Evolutionary conservation across 2,113 vertebrate genomes (phyloP), one percentile per base, ranked within the genome.

Genomic region (Atrichornis clamosus): DNA sequence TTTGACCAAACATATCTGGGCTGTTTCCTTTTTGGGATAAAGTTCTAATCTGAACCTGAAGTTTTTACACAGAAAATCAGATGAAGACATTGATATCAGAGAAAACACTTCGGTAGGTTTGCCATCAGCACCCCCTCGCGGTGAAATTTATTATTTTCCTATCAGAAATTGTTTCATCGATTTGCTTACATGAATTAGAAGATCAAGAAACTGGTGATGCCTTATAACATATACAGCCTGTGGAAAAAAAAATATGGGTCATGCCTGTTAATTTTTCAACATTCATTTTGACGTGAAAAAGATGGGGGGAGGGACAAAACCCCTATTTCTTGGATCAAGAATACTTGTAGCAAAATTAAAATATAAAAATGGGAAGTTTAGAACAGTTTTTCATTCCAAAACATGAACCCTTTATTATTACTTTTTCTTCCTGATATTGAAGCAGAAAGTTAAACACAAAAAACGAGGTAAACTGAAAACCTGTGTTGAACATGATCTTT

Each of bases 111-210:
- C 47, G 28, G 92, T 97, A 65, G 56, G 47, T 87, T 98, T 97
- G 47, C 77, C 88, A 78, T 58, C 81, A 97, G 96, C 96, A 24
- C 93, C 97, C 97, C 74, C 98, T 97, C 85, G 98, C 47, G 98
- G 97, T 62, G 8, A 17, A 42, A 87, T 12, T n/a, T 10, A 35
- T 91, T 65, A 87, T 97, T 95, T 58, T 87, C 95, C 74, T 10
- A 49, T 24, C n/a, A 42, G n/a, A 42, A 84, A 9, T 41, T 3
- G 13, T 55, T 52, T 22, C 20, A 15, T 8, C 8, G 30, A 8
- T 46, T 19, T 37, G 5, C 8, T 81, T 15, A 33, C 15, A 13
- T 3, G 15, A 20, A 39, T 63, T 42, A 77, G 30, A 77, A 63
- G 13, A 69, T 58, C 15, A 68, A 49, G 62, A 85, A 78, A 33